A percentile compares a stretch with the other conserved stretches of the same genome.
phyloP scores from a whole-genome alignment of 2,797 vertebrate genomes.

The Cossypha heuglini region DNA sequence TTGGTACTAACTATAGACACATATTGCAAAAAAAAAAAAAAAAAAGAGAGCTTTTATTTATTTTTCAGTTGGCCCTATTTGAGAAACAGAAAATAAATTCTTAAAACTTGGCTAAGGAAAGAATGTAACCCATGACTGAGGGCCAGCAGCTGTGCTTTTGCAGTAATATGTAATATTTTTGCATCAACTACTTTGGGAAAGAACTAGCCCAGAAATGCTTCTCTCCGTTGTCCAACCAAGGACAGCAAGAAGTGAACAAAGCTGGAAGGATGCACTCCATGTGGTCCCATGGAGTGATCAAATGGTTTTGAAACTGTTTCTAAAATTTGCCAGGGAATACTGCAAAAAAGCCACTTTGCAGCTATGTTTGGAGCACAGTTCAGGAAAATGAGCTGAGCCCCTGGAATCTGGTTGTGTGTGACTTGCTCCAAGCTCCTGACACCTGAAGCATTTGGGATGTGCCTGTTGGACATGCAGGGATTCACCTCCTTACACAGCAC shows the following conservation, averaged over 20 bases:
- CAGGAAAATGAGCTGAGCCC: background rate
- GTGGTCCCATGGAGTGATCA: background rate
- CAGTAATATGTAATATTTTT: background rate
- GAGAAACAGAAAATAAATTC: background rate
- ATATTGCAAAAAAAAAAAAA: background rate
- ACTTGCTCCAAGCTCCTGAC: background rate
- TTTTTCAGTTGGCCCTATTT: background rate
- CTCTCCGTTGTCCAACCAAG: background rate
- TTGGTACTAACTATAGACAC: background rate
- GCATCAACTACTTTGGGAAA: background rate
- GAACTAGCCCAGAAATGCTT: background rate
- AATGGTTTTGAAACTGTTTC: background rate
- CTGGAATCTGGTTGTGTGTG: background rate
- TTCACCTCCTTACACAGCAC: background rate
- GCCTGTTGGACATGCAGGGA: background rate
- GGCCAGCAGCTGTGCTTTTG: background rate
- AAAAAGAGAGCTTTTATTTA: background rate
- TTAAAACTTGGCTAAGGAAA: background rate
- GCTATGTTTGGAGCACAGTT: background rate
- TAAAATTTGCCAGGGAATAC: background rate
- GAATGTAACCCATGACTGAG: background rate
- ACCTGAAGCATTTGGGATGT: rapidly evolving
- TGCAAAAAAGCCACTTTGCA: background rate
- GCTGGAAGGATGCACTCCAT: background rate
- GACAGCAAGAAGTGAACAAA: background rate